Evolutionary conservation across 2,113 vertebrate genomes (phyloP).

Genomic region (Aepyceros melampus): DNA sequence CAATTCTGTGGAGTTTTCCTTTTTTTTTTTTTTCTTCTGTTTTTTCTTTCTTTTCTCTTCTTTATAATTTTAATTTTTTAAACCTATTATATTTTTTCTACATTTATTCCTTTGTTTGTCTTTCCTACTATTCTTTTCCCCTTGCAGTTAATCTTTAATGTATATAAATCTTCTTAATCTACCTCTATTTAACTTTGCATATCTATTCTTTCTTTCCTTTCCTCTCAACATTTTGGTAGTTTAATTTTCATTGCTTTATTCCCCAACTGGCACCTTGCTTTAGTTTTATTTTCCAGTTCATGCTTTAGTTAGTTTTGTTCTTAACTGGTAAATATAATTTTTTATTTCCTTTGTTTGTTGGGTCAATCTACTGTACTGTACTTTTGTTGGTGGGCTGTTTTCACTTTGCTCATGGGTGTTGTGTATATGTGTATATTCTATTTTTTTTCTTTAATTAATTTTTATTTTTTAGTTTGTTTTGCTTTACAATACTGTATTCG

Average conservation of each 20-base stretch:
- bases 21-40: neutral
- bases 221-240: neutral
- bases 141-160: neutral
- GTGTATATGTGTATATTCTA: neutral
- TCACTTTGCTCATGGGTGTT: neutral
- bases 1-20: neutral
- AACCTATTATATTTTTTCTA: neutral
- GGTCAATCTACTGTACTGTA: neutral
- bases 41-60: neutral
- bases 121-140: neutral
- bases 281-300: neutral
- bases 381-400: neutral
- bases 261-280: neutral
- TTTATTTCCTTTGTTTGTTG: neutral
- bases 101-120: neutral
- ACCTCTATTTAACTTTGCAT: neutral
- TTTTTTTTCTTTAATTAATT: no score
- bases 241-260: neutral
- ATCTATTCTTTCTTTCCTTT: neutral
- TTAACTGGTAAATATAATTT: neutral
- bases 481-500: no score
- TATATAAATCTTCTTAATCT: neutral
- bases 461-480: no score
- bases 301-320: neutral
- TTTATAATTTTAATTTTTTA: neutral